Conservation (phyloP, 2,797 vertebrate genomes). For the Poecilia gillii region DNA sequence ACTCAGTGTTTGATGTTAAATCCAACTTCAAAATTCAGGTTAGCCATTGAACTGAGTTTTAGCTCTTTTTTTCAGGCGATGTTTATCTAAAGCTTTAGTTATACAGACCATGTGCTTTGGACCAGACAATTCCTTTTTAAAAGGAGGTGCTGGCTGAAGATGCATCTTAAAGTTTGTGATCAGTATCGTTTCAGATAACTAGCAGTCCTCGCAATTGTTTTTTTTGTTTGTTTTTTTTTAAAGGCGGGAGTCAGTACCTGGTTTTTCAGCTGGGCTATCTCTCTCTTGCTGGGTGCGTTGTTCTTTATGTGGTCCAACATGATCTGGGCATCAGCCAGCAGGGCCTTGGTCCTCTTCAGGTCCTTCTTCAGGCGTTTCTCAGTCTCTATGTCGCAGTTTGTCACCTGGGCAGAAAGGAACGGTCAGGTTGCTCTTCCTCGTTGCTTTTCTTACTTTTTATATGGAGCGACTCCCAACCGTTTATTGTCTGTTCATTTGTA, state of each 20-base stretch:
- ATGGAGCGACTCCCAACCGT: not conserved
- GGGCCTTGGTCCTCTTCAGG: slow-evolving; percentile 95
- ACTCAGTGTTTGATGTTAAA: not conserved
- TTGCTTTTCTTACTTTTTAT: not conserved
- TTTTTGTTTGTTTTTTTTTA: not conserved
- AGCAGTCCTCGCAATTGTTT: not conserved
- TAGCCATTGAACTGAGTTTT: not conserved
- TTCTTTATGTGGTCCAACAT: slow-evolving; percentile 99
- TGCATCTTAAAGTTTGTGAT: not conserved
- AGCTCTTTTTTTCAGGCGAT: not conserved
- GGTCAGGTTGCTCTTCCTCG: not conserved
- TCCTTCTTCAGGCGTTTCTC: slow-evolving; percentile 95
- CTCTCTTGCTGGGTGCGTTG: slow-evolving; percentile 96
- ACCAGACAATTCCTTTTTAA: not conserved
- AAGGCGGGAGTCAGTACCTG: slow-evolving; percentile 81
- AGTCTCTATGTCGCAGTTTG: slow-evolving; percentile 88
- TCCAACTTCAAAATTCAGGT: not conserved
- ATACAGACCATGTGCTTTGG: not conserved
- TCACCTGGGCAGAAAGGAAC: slow-evolving; percentile 78
- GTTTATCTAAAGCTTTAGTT: not conserved
- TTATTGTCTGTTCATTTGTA: not conserved
- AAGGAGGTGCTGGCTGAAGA: not conserved
- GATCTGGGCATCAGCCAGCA: slow-evolving; percentile 94
- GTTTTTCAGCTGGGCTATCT: slow-evolving; percentile 96
- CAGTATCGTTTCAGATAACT: not conserved